Evolutionary conservation across 2,888 invertebrate species (phyloP).

Genomic region (Oligia strigilis): DNA sequence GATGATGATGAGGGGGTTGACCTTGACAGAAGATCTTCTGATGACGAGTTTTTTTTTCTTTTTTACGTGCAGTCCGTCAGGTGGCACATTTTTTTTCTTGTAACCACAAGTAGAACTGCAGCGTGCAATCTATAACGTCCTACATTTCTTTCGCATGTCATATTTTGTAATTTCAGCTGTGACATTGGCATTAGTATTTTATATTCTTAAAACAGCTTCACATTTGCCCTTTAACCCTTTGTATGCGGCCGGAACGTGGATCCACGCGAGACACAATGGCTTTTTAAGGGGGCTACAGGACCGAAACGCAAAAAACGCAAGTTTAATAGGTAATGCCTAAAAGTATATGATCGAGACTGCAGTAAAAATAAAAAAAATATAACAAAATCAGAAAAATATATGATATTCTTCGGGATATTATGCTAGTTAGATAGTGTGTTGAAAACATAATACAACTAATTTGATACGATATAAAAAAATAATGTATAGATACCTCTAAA

Average conservation of each 20-base stretch:
- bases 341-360: no score
- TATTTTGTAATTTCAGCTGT: not conserved
- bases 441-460: no score
- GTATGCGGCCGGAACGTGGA: not conserved
- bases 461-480: no score
- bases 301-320: no score
- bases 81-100: not conserved
- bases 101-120: not conserved
- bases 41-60: constrained; percentile 16
- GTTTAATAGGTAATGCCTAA: no score
- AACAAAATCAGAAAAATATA: no score
- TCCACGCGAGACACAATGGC: not conserved
- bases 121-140: not conserved
- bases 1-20: not conserved
- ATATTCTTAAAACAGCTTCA: not conserved
- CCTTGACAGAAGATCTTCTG: constrained; percentile 27
- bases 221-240: not conserved
- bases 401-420: no score
- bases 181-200: not conserved
- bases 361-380: no score
- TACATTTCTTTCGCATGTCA: not conserved
- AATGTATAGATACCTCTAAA: no score
- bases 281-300: not conserved
- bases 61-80: not conserved
- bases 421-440: no score